phyloP scores from a whole-genome alignment of 2,797 vertebrate genomes.

The Leptodactylus fallax region DNA sequence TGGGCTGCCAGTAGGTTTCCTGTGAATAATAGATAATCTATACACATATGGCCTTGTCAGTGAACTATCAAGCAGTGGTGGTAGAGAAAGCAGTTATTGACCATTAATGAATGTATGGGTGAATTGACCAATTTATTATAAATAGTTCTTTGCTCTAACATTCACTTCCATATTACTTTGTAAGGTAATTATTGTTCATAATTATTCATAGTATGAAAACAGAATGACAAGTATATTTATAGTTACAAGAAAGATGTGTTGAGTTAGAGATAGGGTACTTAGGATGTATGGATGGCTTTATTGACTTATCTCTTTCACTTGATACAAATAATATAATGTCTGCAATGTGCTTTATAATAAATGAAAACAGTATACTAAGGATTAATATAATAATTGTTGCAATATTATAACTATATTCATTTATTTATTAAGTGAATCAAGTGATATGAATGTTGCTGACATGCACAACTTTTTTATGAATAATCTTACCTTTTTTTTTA shows the following conservation, averaged over 20 bases:
- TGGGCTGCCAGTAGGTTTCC: slow-evolving; percentile 53
- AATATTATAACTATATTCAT: neutral
- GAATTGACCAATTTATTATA: slow-evolving; percentile 47
- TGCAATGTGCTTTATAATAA: neutral
- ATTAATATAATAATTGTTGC: neutral
- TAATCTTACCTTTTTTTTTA: no score
- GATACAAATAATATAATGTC: neutral
- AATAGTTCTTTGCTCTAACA: slow-evolving; percentile 20
- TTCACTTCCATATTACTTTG: slow-evolving; percentile 13
- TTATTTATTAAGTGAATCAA: neutral
- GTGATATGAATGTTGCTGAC: neutral
- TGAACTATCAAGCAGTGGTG: slow-evolving; percentile 80
- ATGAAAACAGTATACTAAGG: neutral
- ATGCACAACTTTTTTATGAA: no score
- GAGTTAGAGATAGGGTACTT: neutral
- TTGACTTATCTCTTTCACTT: neutral
- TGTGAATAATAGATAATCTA: slow-evolving; percentile 69
- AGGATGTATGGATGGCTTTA: neutral
- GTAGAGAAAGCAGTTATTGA: slow-evolving; percentile 83
- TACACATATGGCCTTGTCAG: slow-evolving; percentile 83
- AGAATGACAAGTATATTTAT: slow-evolving; percentile 39
- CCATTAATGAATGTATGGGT: slow-evolving; percentile 79
- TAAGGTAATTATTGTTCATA: slow-evolving; percentile 22
- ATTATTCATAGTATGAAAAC: neutral
- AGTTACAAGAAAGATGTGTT: neutral